Evolutionary conservation across 1,140 invertebrate genomes (phyloP), one percentile per base, ranked within the genome.

Genomic region (Heliconius hewitsoni): DNA sequence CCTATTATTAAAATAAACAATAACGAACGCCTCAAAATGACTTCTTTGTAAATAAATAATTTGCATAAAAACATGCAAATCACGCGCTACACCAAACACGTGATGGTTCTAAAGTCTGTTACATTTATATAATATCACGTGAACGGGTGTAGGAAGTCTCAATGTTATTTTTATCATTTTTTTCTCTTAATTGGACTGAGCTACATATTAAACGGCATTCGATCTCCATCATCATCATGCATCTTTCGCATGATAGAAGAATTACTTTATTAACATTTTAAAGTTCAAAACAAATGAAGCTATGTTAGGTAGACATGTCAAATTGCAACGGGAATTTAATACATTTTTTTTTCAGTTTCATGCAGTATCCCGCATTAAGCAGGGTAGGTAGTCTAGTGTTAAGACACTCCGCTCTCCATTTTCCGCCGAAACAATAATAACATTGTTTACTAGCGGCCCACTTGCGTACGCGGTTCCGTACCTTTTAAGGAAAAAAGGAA

Each of bases 11-110:
- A 37, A 37, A 37, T 37, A 37, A 37, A 37, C 34, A 37, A 37
- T 37, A 37, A 6, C 34, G 34, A 6, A 8, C 34, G 34, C 34
- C 34, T 37, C 6, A 37, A 37, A 37, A 37, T 37, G 34, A 37
- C 34, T 6, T 6, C 34, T 37, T 60, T 9, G 23, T 60, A 60
- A 60, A 60, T 30, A 66, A 57, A 57, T 57, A n/a, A 66, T 60
- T 23, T 60, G 60, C 60, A 30, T 66, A 66, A 66, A 66, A 66
- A 66, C 23, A 66, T 72, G 71, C 34, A n/a, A 72, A 72, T 72
- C 34, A 72, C 39, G 71, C 27, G 23, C 18, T 39, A 39, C 8
- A 46, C 19, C 18, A 9, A 39, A 39, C 71, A 71, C 4, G 71
- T 42, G 23, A 72, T 39, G 34, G 27, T 66, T 13, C 23, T 66